Conservation (phyloP, 1,140 invertebrate genomes). For the Zaprionus camerounensis region DNA sequence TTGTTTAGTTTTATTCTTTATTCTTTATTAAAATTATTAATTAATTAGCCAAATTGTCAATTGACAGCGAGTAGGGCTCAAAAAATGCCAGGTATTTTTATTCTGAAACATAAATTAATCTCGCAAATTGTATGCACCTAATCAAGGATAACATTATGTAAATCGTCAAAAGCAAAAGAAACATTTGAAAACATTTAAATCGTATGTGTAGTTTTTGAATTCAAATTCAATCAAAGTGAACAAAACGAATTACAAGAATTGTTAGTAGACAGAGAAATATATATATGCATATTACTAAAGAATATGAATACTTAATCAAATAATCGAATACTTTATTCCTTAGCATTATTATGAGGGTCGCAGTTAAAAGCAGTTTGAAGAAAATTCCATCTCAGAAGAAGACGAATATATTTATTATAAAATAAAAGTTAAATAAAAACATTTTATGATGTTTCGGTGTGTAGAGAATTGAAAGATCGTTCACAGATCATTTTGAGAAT, state of each 20-base stretch:
- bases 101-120: background rate
- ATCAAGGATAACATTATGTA: constrained; percentile 23
- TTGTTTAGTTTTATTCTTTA: background rate
- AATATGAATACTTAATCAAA: constrained; percentile 28
- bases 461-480: constrained; percentile 22
- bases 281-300: constrained; percentile 8
- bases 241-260: constrained; percentile 21
- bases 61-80: constrained; percentile 17
- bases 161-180: constrained; percentile 30
- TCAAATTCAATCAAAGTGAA: constrained; percentile 20
- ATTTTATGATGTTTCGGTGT: constrained; percentile 38
- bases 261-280: constrained; percentile 37
- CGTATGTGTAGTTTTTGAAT: constrained; percentile 38
- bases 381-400: constrained; percentile 39
- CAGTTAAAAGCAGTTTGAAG: constrained; percentile 40
- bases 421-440: constrained; percentile 35
- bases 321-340: constrained; percentile 18
- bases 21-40: no score
- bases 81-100: constrained; percentile 17
- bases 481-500: constrained; percentile 11
- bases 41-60: constrained; percentile 25
- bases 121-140: constrained; percentile 15
- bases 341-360: constrained; percentile 39
- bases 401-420: constrained; percentile 14
- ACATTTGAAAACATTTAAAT: constrained; percentile 26